Conservation (phyloP, 2,888 invertebrate species). For the Zhuqinia jingwanae region DNA sequence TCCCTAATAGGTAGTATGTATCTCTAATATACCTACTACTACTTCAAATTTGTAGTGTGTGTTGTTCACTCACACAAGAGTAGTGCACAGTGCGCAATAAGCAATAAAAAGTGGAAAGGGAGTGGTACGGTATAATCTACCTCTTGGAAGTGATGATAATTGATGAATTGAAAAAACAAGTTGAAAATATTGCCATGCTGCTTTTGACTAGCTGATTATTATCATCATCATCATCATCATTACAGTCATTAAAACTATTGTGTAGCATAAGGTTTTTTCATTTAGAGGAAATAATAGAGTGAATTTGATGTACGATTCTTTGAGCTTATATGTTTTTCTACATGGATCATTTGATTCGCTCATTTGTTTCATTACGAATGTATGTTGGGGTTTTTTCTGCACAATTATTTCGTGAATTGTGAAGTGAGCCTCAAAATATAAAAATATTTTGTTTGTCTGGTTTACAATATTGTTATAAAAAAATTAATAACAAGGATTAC, state of each 20-base stretch:
- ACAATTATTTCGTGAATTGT: background rate
- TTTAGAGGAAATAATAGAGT: constrained; percentile 38
- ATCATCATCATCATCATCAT: constrained; percentile 10
- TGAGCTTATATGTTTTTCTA: background rate
- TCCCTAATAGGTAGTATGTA: too few species aligned
- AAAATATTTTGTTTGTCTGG: background rate
- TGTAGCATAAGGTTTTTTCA: constrained; percentile 13
- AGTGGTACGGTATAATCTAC: constrained; percentile 31
- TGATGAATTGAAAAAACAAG: constrained; percentile 18
- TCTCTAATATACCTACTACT: background rate
- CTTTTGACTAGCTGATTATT: background rate
- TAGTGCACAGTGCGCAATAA: too few species aligned
- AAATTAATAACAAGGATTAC: background rate
- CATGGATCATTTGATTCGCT: background rate
- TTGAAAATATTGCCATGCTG: background rate
- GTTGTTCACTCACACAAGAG: background rate
- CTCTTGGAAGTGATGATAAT: constrained; percentile 40
- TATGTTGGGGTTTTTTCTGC: background rate
- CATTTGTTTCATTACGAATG: background rate
- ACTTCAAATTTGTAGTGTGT: background rate
- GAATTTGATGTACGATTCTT: constrained; percentile 42
- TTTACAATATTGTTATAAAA: background rate
- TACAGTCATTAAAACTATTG: background rate
- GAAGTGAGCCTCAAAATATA: background rate
- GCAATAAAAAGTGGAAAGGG: constrained; percentile 24